Conservation (phyloP, 2,797 vertebrate species). For the Enteromius anoplus region DNA sequence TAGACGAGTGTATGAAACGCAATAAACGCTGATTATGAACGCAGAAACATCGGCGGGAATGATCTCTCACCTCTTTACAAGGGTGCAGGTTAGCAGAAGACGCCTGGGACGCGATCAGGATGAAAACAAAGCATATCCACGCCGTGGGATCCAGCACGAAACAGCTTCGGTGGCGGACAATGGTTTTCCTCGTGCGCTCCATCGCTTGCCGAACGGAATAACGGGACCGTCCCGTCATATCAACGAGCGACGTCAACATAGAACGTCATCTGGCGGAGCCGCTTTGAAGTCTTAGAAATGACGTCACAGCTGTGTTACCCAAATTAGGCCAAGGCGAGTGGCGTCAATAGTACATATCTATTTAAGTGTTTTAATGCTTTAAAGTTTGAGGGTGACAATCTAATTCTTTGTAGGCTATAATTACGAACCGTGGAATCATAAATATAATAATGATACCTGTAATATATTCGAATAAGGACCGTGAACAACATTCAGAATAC, state of each 20-base stretch:
- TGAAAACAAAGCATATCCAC: constrained; percentile 64
- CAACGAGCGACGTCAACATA: neutral
- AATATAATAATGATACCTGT: neutral
- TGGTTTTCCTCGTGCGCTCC: constrained; percentile 31
- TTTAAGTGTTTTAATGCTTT: neutral
- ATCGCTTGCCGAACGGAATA: constrained; percentile 11
- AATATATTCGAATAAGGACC: neutral
- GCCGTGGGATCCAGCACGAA: constrained; percentile 10
- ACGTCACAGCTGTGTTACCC: constrained; percentile 20
- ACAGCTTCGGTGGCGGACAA: constrained; percentile 17
- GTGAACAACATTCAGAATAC: too few species aligned
- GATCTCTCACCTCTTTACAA: constrained; percentile 78
- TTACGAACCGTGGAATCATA: neutral
- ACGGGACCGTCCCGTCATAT: constrained; percentile 27
- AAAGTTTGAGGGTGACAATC: neutral
- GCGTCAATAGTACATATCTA: neutral
- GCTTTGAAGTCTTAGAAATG: neutral
- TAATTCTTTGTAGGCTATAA: neutral
- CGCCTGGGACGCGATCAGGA: constrained; percentile 62
- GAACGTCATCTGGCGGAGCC: constrained; percentile 20
- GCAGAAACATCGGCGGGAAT: neutral
- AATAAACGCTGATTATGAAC: neutral
- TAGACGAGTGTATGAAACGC: neutral
- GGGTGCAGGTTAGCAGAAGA: constrained; percentile 64
- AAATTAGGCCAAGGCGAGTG: neutral